These are phyloP conservation scores for Drosophila formosana DNA, from an alignment of 2,888 invertebrate genomes.

Conservation along the genomic window DNA sequence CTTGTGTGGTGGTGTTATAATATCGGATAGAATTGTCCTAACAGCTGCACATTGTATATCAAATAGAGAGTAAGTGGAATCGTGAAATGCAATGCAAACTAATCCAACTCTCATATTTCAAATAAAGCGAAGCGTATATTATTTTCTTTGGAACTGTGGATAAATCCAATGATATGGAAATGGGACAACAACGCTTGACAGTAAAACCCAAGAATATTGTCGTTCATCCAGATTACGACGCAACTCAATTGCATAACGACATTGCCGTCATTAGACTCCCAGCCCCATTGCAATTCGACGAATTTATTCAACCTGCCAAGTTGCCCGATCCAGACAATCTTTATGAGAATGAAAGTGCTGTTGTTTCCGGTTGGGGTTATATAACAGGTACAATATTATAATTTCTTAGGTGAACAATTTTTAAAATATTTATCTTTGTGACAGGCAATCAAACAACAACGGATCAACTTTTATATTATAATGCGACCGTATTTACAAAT, in stretches of 20 bases:
- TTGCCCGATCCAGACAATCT: not conserved
- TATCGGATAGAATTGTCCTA: conserved; percentile 14
- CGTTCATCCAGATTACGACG: not conserved
- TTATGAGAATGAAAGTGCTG: not conserved
- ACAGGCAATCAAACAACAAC: too few species aligned
- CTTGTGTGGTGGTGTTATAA: conserved; percentile 18
- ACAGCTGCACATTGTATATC: conserved; percentile 29
- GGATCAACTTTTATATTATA: too few species aligned
- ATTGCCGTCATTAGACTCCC: not conserved
- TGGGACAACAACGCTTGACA: conserved; percentile 17
- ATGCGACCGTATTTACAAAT: not conserved
- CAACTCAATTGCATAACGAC: not conserved
- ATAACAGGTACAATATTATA: not conserved
- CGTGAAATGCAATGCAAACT: too few species aligned
- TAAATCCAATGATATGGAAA: conserved; percentile 1
- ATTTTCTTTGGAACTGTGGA: conserved; percentile 19
- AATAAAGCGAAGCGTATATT: too few species aligned
- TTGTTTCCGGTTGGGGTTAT: not conserved
- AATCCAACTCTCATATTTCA: too few species aligned
- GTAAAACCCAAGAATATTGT: not conserved
- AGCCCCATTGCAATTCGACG: not conserved
- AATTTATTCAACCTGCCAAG: not conserved
- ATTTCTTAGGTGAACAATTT: too few species aligned
- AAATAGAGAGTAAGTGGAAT: not conserved
- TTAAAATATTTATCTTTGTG: too few species aligned